Conservation (phyloP, 2,113 vertebrate genomes). For the Opisthocomus hoazin region DNA sequence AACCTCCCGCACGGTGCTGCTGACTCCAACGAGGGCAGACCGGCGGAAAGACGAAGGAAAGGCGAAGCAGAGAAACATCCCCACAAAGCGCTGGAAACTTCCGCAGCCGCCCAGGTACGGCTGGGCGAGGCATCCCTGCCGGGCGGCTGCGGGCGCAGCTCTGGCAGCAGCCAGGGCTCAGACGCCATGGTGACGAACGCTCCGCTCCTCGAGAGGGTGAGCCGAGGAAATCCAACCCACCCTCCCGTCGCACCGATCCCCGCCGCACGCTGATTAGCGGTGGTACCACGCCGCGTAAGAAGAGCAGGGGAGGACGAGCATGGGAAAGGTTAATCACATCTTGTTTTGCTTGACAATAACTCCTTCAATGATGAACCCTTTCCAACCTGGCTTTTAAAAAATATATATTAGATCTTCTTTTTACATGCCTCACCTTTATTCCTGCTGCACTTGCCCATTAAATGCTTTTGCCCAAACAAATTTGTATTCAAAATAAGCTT, state of each 20-base stretch:
- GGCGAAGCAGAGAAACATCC: neutral
- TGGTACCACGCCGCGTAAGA: neutral
- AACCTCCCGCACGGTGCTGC: neutral
- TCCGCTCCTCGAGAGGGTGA: neutral
- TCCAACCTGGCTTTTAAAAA: neutral
- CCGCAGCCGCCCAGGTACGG: neutral
- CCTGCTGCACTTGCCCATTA: neutral
- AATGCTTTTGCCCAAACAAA: neutral
- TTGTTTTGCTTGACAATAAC: neutral
- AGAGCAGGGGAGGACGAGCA: neutral
- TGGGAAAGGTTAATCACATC: neutral
- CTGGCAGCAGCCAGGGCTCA: neutral
- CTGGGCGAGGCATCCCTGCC: neutral
- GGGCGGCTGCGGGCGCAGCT: neutral
- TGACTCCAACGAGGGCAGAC: neutral
- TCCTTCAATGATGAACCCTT: neutral
- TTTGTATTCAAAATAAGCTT: neutral
- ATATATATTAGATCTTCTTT: neutral
- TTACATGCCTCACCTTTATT: neutral
- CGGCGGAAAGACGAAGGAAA: accelerated
- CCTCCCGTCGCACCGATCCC: neutral
- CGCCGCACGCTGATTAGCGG: neutral
- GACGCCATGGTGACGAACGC: neutral
- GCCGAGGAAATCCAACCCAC: neutral
- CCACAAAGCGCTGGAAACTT: neutral